Evolutionary conservation across 2,113 vertebrate species (phyloP), one percentile per base, ranked within the genome.

Genomic region (Hippopotamus amphibius): DNA sequence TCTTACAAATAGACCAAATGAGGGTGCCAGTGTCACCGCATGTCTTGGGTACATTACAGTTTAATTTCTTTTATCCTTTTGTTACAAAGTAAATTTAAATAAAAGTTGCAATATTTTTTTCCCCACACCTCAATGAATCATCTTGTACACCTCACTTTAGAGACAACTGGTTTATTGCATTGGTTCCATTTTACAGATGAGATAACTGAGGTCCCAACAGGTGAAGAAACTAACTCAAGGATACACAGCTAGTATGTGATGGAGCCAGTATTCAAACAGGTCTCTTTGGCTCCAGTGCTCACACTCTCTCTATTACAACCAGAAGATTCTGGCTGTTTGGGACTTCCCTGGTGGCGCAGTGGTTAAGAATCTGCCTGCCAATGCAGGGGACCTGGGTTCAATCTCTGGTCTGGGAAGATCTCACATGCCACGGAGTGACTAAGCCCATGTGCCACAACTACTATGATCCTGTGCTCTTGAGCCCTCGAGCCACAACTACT

Each of bases 21-120:
- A 88, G 48, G 61, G 11, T 53, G 33, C 33, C 22, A 26, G 26
- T 63, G 37, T 71, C 74, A 90, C 63, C 3, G 4, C 61, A 43
- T 16, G n/a, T 33, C 37, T 66, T 72, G 16, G 61, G 30, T 79
- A 69, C 10, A 33, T 86, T 95, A 30, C 22, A 65, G 41, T 92
- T 88, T 26, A 83, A 94, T 83, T 88, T 80, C 30, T 83, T 76
- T 69, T 83, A 41, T 50, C 9, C 65, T 93, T 79, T 81, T 69
- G 48, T 87, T 85, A 80, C 30, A 48, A 88, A 83, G 93, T n/a
- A 77, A 37, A 83, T 79, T 91, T 66, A 86, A 90, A 57, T 46
- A 61, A 8, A 57, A 81, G 28, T 57, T 84, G 37, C 92, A 72
- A 66, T 81, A 65, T 93, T 93, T 82, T 94, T 50, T 97, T 85